phyloP scores from a whole-genome alignment of 2,797 vertebrate genomes.

The Furcifer pardalis region DNA sequence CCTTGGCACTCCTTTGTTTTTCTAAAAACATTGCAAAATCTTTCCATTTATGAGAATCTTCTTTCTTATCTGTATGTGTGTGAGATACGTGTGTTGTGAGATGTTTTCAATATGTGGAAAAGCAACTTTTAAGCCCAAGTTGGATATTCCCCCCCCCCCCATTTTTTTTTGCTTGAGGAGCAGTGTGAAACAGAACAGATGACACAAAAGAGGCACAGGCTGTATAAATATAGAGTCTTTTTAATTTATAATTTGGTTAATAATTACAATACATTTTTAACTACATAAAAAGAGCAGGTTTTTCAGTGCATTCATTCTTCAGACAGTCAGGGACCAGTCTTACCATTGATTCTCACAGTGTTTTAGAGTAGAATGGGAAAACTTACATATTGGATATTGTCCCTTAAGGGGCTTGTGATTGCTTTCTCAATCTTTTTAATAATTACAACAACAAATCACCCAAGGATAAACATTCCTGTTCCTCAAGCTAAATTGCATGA shows the following conservation, averaged over 20 bases:
- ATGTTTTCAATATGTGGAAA: not conserved
- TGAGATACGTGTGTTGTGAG: not conserved
- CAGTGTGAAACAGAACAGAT: slow-evolving; percentile 37
- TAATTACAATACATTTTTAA: slow-evolving; percentile 74
- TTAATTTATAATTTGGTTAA: slow-evolving; percentile 76
- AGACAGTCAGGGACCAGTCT: slow-evolving; percentile 61
- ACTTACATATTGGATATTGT: slow-evolving; percentile 21
- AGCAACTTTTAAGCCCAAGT: not conserved
- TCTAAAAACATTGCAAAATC: no score
- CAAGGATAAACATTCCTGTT: no score
- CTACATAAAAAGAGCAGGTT: slow-evolving; percentile 71
- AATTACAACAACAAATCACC: no score
- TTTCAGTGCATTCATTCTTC: slow-evolving; percentile 78
- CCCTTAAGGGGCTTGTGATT: slow-evolving; percentile 8
- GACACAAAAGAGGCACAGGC: slow-evolving; percentile 55
- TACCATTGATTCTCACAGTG: slow-evolving; percentile 52
- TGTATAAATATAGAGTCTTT: slow-evolving; percentile 79
- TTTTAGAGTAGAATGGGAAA: slow-evolving; percentile 25
- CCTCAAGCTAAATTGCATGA: no score
- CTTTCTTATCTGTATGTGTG: no score
- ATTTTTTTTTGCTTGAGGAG: not conserved
- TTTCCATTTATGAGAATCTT: no score
- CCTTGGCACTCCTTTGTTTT: no score
- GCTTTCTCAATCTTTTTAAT: no score
- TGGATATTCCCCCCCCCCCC: not conserved